Evolutionary conservation across 1,140 invertebrate species (phyloP), one percentile per base, ranked within the genome.

Genomic region (Lepidurus packardi): DNA sequence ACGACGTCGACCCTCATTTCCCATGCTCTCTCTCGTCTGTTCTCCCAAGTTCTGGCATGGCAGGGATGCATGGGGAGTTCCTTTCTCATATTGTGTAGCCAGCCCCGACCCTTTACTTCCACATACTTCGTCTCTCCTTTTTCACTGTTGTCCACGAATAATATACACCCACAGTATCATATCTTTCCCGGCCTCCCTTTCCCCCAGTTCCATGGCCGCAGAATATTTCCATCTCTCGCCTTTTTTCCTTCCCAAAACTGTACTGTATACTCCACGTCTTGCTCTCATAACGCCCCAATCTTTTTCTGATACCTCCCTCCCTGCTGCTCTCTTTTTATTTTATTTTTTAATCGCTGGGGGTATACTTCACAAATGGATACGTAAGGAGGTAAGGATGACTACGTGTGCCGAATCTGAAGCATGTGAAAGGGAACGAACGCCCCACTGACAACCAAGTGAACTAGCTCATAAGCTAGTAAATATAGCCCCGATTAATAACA

Each of bases 1-100:
- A 65, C 53, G 53, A 65, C 53, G 53, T 65, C 53, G 53, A 65
- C 53, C 53, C 53, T 65, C 53, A 65, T 65, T 65, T 65, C 53
- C 53, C 53, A 65, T 65, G 53, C 53, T 65, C 53, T 65, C 53
- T 65, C 53, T 65, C 53, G 53, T 65, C 53, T 65, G 53, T 65
- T 65, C 53, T 65, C 53, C 53, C 7, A 65, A 21, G 53, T 65
- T 13, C 13, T 65, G 53, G 53, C 53, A 65, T 65, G 53, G 13
- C 53, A 65, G 53, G 16, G 53, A 65, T 13, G 53, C 53, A 65
- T 65, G 53, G 53, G 53, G 53, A 65, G 53, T 16, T 4, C 53
- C 21, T 65, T 65, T 65, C 13, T 65, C 53, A 65, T 65, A 65
- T 65, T 65, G 53, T 65, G 13, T 65, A 65, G 53, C 53, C 7